Evolutionary conservation across 2,113 vertebrate species (phyloP).

Genomic region (Sinocyclocheilus anshuiensis): DNA sequence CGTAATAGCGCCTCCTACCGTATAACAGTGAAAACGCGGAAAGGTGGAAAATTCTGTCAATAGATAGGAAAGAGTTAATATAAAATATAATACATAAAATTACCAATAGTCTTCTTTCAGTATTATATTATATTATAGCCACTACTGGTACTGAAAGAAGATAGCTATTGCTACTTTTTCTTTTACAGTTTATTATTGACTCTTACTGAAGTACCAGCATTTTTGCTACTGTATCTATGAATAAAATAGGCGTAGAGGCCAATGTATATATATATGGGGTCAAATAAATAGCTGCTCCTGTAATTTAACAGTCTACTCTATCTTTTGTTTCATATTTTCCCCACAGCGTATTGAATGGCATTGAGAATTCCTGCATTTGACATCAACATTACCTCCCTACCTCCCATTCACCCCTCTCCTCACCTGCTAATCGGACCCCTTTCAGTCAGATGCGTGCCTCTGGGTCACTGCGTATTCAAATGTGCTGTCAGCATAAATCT

Average conservation of each 20-base stretch:
- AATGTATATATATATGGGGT: background rate
- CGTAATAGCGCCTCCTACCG: too few species aligned
- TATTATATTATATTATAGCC: background rate
- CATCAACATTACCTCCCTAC: background rate
- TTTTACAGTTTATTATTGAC: too few species aligned
- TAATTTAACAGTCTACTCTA: background rate
- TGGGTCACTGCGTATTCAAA: constrained; percentile 47
- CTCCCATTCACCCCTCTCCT: constrained; percentile 4
- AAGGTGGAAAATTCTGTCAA: too few species aligned
- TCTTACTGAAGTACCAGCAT: background rate
- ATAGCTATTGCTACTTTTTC: background rate
- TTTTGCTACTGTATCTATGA: background rate
- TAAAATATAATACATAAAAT: background rate
- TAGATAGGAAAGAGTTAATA: background rate
- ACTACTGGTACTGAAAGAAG: too few species aligned
- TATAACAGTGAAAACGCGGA: too few species aligned
- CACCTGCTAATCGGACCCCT: background rate
- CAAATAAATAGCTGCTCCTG: background rate
- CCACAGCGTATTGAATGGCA: constrained; percentile 6
- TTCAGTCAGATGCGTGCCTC: constrained; percentile 40
- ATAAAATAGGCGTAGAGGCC: background rate
- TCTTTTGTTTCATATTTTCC: background rate
- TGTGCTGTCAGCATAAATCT: constrained; percentile 55
- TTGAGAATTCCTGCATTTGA: constrained; percentile 18
- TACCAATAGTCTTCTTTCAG: background rate